Percentiles rank a stretch among this genome's conserved stretches.
phyloP scores from a whole-genome alignment of 2,888 invertebrate species.

The Nephrotoma appendiculata region DNA sequence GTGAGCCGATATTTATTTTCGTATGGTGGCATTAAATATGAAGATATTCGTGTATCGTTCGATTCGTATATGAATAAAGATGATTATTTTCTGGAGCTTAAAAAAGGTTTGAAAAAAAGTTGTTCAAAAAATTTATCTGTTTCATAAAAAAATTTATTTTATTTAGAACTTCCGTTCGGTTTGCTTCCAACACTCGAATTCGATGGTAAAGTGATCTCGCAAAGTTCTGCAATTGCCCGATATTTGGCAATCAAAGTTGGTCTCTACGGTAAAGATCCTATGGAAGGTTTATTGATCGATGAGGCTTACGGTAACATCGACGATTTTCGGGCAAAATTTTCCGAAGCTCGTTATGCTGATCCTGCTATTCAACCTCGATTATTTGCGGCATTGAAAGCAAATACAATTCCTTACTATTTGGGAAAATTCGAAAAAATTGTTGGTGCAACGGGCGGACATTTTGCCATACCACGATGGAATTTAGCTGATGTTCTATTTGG shows the following conservation, averaged over 20 bases:
- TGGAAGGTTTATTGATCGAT: not conserved
- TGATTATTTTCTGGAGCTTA: not conserved
- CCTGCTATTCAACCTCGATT: not conserved
- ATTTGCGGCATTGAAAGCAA: not conserved
- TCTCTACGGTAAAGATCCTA: not conserved
- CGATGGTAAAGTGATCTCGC: not conserved
- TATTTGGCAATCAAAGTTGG: not conserved
- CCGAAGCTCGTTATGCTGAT: not conserved
- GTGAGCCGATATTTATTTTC: conserved; percentile 45
- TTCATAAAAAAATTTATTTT: not conserved
- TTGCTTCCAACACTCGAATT: not conserved
- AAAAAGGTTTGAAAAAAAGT: not conserved
- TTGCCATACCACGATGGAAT: not conserved
- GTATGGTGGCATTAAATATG: conserved; percentile 44
- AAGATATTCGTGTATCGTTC: conserved; percentile 41
- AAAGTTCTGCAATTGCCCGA: not conserved
- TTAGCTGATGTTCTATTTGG: not conserved
- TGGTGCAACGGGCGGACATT: not conserved
- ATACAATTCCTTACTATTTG: not conserved
- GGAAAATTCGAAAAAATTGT: not conserved
- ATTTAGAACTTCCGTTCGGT: not conserved
- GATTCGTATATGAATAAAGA: conserved; percentile 16
- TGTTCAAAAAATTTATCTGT: too few relatives aligned
- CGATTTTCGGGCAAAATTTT: not conserved
- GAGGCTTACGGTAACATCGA: not conserved